A percentile compares a stretch with the other conserved stretches of the same genome.
These are phyloP conservation scores for Lasioglossum malachurum DNA, from an alignment of 2,888 invertebrate species.

Conservation along the genomic window DNA sequence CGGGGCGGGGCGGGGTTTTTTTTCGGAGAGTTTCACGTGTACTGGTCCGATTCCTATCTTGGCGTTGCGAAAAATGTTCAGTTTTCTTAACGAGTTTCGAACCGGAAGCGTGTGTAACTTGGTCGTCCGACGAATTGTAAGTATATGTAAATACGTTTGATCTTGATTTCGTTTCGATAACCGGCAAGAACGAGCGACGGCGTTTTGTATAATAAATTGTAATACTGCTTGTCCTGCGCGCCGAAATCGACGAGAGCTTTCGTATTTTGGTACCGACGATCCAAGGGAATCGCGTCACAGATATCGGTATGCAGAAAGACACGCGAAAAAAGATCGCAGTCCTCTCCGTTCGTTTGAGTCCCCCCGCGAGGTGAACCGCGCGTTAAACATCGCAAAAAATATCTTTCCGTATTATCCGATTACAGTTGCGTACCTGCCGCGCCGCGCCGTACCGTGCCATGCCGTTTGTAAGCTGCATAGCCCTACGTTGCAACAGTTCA, in stretches of 20 bases:
- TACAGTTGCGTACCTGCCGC: background rate
- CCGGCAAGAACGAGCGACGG: constrained; percentile 12
- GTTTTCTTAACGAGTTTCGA: background rate
- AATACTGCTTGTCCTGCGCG: constrained; percentile 38
- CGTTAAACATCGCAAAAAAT: constrained; percentile 13
- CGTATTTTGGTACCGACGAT: constrained; percentile 62
- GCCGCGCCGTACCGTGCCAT: background rate
- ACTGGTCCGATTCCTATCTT: constrained; percentile 4
- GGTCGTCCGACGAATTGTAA: constrained; percentile 55
- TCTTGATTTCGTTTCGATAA: constrained; percentile 20
- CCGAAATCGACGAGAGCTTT: constrained; percentile 54
- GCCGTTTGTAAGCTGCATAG: background rate
- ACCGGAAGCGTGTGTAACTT: constrained; percentile 15
- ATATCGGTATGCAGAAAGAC: constrained; percentile 34
- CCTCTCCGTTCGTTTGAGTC: constrained; percentile 5
- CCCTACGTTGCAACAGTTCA: background rate
- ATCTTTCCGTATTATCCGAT: background rate
- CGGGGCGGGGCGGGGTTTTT: background rate
- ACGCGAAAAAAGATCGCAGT: constrained; percentile 11
- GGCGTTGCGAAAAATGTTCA: background rate
- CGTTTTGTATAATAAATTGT: constrained; percentile 41
- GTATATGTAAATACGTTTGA: constrained; percentile 53
- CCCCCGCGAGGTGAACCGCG: constrained; percentile 10
- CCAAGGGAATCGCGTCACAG: constrained; percentile 7
- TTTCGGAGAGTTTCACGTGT: constrained; percentile 18